phyloP scores from a whole-genome alignment of 37 sponge, comb jelly and placozoan species.

The Crambe crambe region DNA sequence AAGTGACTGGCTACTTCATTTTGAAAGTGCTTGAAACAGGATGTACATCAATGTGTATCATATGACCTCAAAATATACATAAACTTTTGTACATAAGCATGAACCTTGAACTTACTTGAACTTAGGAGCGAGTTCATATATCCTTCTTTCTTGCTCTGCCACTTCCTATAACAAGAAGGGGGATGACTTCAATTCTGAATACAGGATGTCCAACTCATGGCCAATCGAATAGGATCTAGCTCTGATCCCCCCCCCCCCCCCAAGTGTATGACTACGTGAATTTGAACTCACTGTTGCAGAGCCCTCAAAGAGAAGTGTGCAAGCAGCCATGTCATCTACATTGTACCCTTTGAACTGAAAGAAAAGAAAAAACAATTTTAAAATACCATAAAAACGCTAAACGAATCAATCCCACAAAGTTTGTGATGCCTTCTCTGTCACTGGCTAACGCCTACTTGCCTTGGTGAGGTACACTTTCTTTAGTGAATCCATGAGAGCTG shows the following conservation, averaged over 20 bases:
- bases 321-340: conserved; percentile 65
- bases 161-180: conserved; percentile 65
- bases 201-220: no score
- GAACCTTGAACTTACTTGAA: conserved; percentile 74
- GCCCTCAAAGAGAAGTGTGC: conserved; percentile 92
- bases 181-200: not conserved
- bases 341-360: conserved; percentile 92
- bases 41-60: no score
- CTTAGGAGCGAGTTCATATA: conserved; percentile 73
- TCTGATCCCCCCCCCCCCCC: not conserved
- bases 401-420: no score
- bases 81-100: no score
- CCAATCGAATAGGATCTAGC: no score
- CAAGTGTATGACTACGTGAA: not conserved
- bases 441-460: conserved; percentile 28
- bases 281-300: conserved; percentile 59
- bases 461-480: conserved; percentile 86
- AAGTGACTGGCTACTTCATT: no score
- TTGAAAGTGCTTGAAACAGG: no score
- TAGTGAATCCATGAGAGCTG: conserved; percentile 50
- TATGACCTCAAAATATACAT: no score
- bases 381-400: no score
- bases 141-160: conserved; percentile 58
- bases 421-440: not conserved
- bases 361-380: no score